Conservation (phyloP, 2,888 invertebrate species). For the Ernsta delagoae region DNA sequence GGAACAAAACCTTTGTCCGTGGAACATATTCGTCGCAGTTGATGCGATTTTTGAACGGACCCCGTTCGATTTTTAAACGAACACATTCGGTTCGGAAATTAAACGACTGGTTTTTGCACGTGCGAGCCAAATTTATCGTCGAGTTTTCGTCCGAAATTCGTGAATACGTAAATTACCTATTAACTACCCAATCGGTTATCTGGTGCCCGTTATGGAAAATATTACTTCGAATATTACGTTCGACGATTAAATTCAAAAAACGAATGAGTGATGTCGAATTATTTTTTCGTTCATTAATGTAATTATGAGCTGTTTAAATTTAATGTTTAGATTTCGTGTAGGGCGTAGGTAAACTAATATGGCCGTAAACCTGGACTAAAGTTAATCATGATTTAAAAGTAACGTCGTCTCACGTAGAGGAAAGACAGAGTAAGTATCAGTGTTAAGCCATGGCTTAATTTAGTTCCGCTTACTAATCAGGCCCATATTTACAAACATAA, state of each 20-base stretch:
- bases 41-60: conserved; percentile 31
- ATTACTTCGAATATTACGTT: conserved; percentile 34
- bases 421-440: no score
- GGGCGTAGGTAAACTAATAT: no score
- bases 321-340: no score
- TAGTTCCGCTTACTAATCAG: no score
- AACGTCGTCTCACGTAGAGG: no score
- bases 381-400: no score
- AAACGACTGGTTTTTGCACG: conserved; percentile 37
- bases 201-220: conserved; percentile 36
- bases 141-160: conserved; percentile 42
- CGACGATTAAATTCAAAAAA: conserved; percentile 32
- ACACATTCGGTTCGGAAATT: conserved; percentile 38
- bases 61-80: conserved; percentile 35
- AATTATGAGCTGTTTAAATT: background rate
- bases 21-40: conserved; percentile 24
- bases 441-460: no score
- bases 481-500: no score
- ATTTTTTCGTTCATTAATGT: conserved; percentile 6
- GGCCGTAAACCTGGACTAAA: no score
- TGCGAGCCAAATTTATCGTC: conserved; percentile 35
- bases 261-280: conserved; percentile 20
- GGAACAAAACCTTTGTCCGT: background rate
- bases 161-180: conserved; percentile 45
- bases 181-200: conserved; percentile 43